Conservation (phyloP, 2,888 invertebrate genomes). For the Rhorus exstirpatorius region DNA sequence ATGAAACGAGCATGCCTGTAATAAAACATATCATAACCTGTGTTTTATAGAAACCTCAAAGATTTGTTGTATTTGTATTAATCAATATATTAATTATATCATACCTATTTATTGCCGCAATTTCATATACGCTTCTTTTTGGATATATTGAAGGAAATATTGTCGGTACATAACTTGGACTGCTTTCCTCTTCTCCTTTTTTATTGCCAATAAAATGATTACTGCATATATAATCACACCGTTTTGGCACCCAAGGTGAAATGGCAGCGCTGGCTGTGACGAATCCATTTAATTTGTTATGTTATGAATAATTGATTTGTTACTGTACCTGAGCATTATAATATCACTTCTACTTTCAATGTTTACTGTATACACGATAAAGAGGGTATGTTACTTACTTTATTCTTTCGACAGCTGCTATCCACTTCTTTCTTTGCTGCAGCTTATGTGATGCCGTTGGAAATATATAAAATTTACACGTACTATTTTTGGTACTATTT, state of each 20-base stretch:
- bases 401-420: conserved; percentile 50
- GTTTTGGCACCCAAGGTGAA: conserved; percentile 52
- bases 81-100: conserved; percentile 7
- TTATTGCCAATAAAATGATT: conserved; percentile 47
- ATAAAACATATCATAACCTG: conserved; percentile 29
- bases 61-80: conserved; percentile 25
- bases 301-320: conserved; percentile 26
- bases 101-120: conserved; percentile 23
- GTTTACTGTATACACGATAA: conserved; percentile 18
- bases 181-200: conserved; percentile 34
- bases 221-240: conserved; percentile 49
- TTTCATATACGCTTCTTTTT: conserved; percentile 33
- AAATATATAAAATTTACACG: conserved; percentile 55
- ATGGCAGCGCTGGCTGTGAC: conserved; percentile 36
- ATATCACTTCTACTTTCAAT: conserved; percentile 5
- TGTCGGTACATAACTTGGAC: conserved; percentile 50
- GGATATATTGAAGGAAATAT: conserved; percentile 44
- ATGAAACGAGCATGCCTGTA: conserved; percentile 40
- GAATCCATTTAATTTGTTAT: conserved; percentile 21
- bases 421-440: conserved; percentile 54
- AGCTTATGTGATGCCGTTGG: conserved; percentile 36
- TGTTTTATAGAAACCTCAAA: conserved; percentile 12
- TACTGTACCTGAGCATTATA: conserved; percentile 22
- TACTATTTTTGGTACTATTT: conserved; percentile 52
- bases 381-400: conserved; percentile 48